Evolutionary conservation across 2,797 vertebrate genomes (phyloP).

Genomic region (Miichthys miiuy): DNA sequence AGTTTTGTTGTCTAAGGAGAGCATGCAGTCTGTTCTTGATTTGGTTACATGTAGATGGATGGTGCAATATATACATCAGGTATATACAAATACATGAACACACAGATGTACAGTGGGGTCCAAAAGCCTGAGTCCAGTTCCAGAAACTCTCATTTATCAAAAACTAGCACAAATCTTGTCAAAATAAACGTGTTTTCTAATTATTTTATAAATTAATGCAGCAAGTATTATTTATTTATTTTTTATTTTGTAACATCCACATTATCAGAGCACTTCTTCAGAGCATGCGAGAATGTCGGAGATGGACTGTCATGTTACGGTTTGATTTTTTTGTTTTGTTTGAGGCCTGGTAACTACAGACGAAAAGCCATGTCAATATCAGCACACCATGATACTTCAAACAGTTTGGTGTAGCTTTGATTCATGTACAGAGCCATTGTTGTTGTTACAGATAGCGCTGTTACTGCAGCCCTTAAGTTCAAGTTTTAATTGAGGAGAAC

Average conservation of each 20-base stretch:
- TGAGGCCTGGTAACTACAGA: not conserved
- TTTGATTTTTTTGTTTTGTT: not conserved
- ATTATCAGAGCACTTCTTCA: not conserved
- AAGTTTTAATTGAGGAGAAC: not conserved
- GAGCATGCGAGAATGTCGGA: not conserved
- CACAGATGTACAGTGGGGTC: constrained; percentile 69
- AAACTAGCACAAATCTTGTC: no score
- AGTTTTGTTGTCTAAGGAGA: constrained; percentile 24
- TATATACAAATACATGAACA: constrained; percentile 82
- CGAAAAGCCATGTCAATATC: constrained; percentile 25
- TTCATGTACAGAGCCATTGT: constrained; percentile 8
- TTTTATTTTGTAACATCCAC: not conserved
- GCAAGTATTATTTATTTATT: no score
- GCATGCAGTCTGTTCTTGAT: constrained; percentile 22
- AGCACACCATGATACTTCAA: not conserved
- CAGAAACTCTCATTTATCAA: not conserved
- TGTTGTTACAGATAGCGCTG: not conserved
- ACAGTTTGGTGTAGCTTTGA: constrained; percentile 7
- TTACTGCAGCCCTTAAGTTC: not conserved
- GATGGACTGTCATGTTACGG: not conserved
- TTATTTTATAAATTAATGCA: not conserved
- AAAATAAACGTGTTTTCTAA: no score
- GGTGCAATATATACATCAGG: constrained; percentile 80
- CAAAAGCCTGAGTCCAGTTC: constrained; percentile 44
- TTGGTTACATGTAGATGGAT: constrained; percentile 30